Evolutionary conservation across 2,888 invertebrate species (phyloP), one percentile per base, ranked within the genome.

Genomic region (Caenorhabditis panamensis): DNA sequence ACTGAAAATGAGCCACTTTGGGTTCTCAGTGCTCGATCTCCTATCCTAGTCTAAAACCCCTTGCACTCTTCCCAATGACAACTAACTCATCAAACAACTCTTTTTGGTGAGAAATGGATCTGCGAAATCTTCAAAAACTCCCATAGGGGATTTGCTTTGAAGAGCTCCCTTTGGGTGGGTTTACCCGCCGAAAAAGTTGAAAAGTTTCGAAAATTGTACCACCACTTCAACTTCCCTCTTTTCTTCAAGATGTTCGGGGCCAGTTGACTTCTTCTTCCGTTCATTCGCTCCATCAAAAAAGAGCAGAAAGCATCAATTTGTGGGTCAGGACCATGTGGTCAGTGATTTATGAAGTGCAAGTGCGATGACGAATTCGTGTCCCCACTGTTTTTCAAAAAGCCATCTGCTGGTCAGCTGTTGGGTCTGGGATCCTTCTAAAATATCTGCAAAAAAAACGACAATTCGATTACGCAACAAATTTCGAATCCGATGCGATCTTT

Each of bases 1-100:
- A 41, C 5, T 13, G 41, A 41, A n/a, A n/a, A n/a, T n/a, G n/a
- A 41, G 41, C 41, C 41, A 41, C 6, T 41, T 41, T 41, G 41
- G n/a, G 47, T 16, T 41, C 16, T 16, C 13, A 41, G 16, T 3
- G 3, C 6, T 20, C 20, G 18, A 4, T 4, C 49, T n/a, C n/a
- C n/a, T n/a, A n/a, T n/a, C n/a, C n/a, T n/a, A n/a, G n/a, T 20
- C 22, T 20, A 22, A 22, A 20, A 49, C 11, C 22, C 20, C 20
- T 49, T 49, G 22, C 20, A 49, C 20, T 51, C 11, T 51, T 24
- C 24, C 5, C 6, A 26, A 9, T 51, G 51, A 51, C 51, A 51
- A 51, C 24, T 51, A 51, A 51, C 24, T 51, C 51, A 51, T 51
- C 51, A 47, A 47, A 47, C 47, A 47, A 47, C 47, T 8, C 18